phyloP scores from a whole-genome alignment of 2,113 vertebrate genomes.

The human (Homo sapiens) region GRCh38 chr12:117476001-117476500 shows the following conservation, averaged over 20 bases:
- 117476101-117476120: background rate
- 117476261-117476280: background rate
- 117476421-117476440: background rate
- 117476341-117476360: background rate
- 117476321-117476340: background rate
- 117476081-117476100: background rate
- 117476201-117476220: background rate
- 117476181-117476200: background rate
- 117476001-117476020: too few relatives aligned
- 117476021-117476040: background rate
- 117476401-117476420: background rate
- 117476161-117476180: background rate
- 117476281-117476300: background rate
- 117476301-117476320: background rate
- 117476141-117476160: background rate
- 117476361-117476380: background rate
- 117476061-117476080: background rate
- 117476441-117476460: slow-evolving; percentile 21
- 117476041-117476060: background rate
- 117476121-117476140: background rate
- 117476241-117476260: background rate
- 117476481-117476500: slow-evolving; percentile 98
- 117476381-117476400: background rate
- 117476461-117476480: slow-evolving; percentile 99
- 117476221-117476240: background rate